phyloP scores from a whole-genome alignment of 2,113 vertebrate genomes.

The Serilophus lunatus region DNA sequence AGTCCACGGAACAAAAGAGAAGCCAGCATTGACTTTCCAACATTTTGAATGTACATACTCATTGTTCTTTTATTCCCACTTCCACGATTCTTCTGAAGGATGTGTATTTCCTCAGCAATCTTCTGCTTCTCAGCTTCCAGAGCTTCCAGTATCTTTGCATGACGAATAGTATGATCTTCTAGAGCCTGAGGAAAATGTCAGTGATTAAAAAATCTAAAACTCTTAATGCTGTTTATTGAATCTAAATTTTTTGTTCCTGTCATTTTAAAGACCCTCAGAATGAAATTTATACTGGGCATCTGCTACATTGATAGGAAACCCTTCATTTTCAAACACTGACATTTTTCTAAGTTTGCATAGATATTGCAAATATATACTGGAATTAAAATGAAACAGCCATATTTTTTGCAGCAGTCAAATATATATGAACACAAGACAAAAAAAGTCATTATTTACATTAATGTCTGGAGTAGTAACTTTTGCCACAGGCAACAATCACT shows the following conservation, averaged over 20 bases:
- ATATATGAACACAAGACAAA: not conserved
- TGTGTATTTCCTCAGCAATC: slow-evolving; percentile 83
- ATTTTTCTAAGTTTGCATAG: not conserved
- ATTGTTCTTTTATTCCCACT: slow-evolving; percentile 11
- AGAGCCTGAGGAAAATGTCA: slow-evolving; percentile 72
- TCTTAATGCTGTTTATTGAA: not conserved
- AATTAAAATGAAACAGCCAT: not conserved
- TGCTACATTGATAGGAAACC: not conserved
- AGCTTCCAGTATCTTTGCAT: slow-evolving; percentile 88
- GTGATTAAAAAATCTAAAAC: too few species aligned
- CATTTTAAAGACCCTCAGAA: not conserved
- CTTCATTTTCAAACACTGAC: not conserved
- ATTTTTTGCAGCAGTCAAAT: not conserved
- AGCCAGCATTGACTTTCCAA: not conserved
- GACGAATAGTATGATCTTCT: slow-evolving; percentile 84
- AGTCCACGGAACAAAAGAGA: not conserved
- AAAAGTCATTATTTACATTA: not conserved
- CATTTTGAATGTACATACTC: not conserved
- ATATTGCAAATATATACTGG: not conserved
- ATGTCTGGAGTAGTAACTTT: not conserved
- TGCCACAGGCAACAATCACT: accelerated
- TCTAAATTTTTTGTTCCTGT: not conserved
- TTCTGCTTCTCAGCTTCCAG: slow-evolving; percentile 92
- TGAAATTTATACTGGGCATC: not conserved
- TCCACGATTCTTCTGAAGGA: slow-evolving; percentile 77